Base-by-base conservation (phyloP, 2,797 vertebrate genomes). In the Vireo griseus region DNA sequence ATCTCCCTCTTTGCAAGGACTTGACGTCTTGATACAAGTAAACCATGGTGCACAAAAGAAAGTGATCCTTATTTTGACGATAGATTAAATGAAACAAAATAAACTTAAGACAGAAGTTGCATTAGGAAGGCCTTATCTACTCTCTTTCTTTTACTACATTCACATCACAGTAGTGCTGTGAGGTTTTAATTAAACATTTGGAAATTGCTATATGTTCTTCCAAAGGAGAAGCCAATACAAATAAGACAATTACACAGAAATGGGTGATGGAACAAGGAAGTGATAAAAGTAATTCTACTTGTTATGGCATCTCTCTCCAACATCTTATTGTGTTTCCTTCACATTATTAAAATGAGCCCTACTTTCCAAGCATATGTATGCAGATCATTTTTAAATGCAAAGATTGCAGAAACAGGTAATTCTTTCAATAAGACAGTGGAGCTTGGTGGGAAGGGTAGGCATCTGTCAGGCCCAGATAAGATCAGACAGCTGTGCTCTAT, bases 381-480 rank as follows among this genome's bases (percentile, higher is more conserved):
- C 91, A 95, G 82, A 90, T 79, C 57, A 75, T 90, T 93, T 91
- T 90, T 52, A 88, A 95, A 69, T 8, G 22, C 81, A 85, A 57
- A 67, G 80, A 75, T 86, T 91, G 33, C 37, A 90, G 63, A 14
- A 80, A 63, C 78, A 87, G 62, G 76, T 65, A 81, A 78, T 82
- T 62, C 39, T 85, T 94, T 83, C 71, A 73, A 24, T 58, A 39
- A 44, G 37, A 73, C 57, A 82, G 84, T 13, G 55, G 81, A 83
- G 80, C 55, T 80, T 48, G 11, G 73, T 79, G 74, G 83, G 83
- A 88, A 90, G 80, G 35, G 55, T 10, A 45, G 66, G 63, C 80
- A 94, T 92, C 89, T 96, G 85, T 95, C 93, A 94, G 80, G 85
- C 65, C 74, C 91, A 66, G 96, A 95, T 96, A 94, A 78, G 84